A percentile compares a stretch with the other conserved stretches of the same genome.
Evolutionary conservation across 2,113 vertebrate genomes (phyloP).

Genomic region (Sialia sialis): DNA sequence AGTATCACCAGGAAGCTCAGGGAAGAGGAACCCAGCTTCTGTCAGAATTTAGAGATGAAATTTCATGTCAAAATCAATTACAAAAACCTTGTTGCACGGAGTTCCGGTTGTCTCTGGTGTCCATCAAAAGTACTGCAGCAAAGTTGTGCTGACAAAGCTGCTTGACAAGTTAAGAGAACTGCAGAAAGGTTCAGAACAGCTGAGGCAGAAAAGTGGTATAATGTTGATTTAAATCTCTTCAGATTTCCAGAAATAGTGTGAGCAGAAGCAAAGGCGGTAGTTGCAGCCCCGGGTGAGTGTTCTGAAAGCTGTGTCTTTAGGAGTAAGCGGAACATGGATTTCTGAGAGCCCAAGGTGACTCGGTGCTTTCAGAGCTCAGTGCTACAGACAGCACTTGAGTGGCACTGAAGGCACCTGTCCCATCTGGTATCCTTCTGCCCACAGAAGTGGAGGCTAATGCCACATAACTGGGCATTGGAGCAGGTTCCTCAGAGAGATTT

Average conservation of each 20-base stretch:
- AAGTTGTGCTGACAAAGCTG: slow-evolving; percentile 29
- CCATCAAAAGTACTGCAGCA: background rate
- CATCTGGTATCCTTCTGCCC: background rate
- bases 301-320: background rate
- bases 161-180: background rate
- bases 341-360: background rate
- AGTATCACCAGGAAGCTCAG: accelerated
- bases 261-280: background rate
- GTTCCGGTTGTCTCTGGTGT: background rate
- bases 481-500: background rate
- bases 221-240: background rate
- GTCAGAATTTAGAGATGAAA: background rate
- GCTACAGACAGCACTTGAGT: accelerated
- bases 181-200: slow-evolving; percentile 9
- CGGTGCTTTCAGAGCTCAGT: background rate
- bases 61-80: background rate
- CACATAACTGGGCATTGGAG: background rate
- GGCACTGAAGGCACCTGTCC: background rate
- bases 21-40: background rate
- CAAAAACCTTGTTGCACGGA: background rate
- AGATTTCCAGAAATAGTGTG: background rate
- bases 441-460: background rate
- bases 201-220: slow-evolving; percentile 9
- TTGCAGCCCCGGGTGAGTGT: background rate
- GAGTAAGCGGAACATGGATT: background rate